These are phyloP conservation scores for Stictonetta naevosa DNA, from an alignment of 2,113 vertebrate genomes.

Conservation along the genomic window DNA sequence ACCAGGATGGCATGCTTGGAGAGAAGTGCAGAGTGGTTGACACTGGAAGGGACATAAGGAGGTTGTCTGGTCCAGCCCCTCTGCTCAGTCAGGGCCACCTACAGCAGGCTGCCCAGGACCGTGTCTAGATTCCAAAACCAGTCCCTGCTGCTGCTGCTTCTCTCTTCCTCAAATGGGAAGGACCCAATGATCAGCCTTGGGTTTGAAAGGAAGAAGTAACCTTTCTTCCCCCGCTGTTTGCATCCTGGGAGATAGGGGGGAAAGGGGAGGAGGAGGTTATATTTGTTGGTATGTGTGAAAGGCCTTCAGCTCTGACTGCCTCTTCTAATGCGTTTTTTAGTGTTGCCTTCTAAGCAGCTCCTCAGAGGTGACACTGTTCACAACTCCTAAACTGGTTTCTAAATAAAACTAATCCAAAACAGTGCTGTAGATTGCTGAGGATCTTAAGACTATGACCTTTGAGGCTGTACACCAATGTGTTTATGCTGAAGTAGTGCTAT, in stretches of 20 bases:
- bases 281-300: background rate
- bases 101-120: too few relatives aligned
- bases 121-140: too few relatives aligned
- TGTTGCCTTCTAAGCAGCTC: background rate
- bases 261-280: background rate
- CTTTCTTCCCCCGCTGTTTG: background rate
- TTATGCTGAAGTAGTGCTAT: background rate
- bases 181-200: background rate
- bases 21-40: background rate
- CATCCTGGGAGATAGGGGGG: background rate
- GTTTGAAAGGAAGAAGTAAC: background rate
- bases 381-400: background rate
- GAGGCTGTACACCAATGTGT: accelerated
- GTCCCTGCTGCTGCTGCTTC: background rate
- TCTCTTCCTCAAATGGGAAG: background rate
- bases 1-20: background rate
- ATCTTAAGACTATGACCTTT: background rate
- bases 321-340: background rate
- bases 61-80: too few relatives aligned
- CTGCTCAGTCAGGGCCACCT: too few relatives aligned
- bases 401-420: background rate
- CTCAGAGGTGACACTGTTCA: background rate
- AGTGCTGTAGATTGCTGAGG: background rate
- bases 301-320: background rate
- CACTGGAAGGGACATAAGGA: too few relatives aligned